Percentiles rank a stretch among this genome's conserved stretches.
Conservation (phyloP, 2,888 invertebrate species). For the Crioceris asparagi region DNA sequence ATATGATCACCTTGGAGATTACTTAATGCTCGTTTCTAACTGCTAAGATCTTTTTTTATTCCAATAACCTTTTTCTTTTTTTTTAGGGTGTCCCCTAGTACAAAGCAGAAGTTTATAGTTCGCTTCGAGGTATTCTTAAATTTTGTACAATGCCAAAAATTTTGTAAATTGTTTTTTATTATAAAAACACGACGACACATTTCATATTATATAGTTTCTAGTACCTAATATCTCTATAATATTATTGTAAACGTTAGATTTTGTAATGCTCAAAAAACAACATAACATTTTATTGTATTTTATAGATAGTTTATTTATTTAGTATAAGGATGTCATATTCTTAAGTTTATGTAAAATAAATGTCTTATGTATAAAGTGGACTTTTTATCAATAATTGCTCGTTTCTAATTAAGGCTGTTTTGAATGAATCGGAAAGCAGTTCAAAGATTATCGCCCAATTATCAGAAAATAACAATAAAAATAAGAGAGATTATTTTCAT, state of each 20-base stretch:
- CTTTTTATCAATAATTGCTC: no score
- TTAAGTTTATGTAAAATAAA: constrained; percentile 14
- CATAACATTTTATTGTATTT: constrained; percentile 23
- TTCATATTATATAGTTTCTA: constrained; percentile 14
- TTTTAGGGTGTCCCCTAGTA: constrained; percentile 30
- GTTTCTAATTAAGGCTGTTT: no score
- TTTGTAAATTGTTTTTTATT: constrained; percentile 29
- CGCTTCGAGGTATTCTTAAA: constrained; percentile 13
- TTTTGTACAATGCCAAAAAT: constrained; percentile 32
- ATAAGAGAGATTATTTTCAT: no score
- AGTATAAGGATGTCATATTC: constrained; percentile 12
- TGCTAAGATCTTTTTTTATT: neutral
- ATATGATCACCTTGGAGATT: no score
- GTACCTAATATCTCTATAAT: constrained; percentile 8
- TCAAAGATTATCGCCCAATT: no score
- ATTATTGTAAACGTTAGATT: constrained; percentile 17
- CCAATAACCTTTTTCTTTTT: constrained; percentile 9
- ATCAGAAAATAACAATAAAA: no score
- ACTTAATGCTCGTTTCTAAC: neutral
- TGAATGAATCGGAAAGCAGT: no score
- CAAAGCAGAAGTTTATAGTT: constrained; percentile 28
- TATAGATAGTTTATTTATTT: constrained; percentile 23
- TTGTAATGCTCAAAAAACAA: constrained; percentile 25
- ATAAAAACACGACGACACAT: constrained; percentile 8
- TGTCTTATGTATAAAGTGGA: constrained; percentile 1